Percentiles rank a stretch among this genome's conserved stretches.
Conservation (phyloP, 2,113 vertebrate species). For the Cyanoderma ruficeps region DNA sequence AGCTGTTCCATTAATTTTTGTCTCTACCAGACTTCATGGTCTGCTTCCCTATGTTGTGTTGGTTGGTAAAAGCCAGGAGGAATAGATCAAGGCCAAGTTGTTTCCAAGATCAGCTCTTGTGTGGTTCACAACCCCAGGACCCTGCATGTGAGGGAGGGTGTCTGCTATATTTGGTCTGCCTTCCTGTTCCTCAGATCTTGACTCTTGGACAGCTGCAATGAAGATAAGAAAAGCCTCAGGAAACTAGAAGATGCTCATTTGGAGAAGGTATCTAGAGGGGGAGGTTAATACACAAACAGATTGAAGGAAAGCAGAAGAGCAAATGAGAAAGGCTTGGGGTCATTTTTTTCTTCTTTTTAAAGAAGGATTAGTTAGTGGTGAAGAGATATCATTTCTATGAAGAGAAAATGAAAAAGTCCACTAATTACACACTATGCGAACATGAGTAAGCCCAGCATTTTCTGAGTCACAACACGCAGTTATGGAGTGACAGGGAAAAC, state of each 20-base stretch:
- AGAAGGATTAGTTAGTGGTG: not conserved
- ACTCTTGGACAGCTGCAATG: slow-evolving; percentile 37
- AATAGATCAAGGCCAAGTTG: not conserved
- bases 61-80: not conserved
- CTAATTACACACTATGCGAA: slow-evolving; percentile 22
- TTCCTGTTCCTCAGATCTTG: slow-evolving; percentile 50
- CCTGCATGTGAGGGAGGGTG: not conserved
- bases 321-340: slow-evolving; percentile 54
- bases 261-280: slow-evolving; percentile 30
- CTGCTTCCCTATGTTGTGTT: not conserved
- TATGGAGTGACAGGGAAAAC: slow-evolving; percentile 52
- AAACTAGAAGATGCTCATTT: slow-evolving; percentile 42
- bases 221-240: slow-evolving; percentile 59
- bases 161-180: slow-evolving; percentile 48
- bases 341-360: slow-evolving; percentile 10
- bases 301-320: slow-evolving; percentile 6
- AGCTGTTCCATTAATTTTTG: not conserved
- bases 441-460: slow-evolving; percentile 44
- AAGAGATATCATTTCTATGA: not conserved
- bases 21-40: not conserved
- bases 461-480: slow-evolving; percentile 65
- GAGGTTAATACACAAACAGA: slow-evolving; percentile 52
- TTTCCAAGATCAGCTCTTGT: not conserved
- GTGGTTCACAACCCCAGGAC: not conserved
- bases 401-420: slow-evolving; percentile 47